A percentile compares a stretch with the other conserved stretches of the same genome.
Evolutionary conservation across 2,888 invertebrate species (phyloP).

Genomic region (Cephus runcator): DNA sequence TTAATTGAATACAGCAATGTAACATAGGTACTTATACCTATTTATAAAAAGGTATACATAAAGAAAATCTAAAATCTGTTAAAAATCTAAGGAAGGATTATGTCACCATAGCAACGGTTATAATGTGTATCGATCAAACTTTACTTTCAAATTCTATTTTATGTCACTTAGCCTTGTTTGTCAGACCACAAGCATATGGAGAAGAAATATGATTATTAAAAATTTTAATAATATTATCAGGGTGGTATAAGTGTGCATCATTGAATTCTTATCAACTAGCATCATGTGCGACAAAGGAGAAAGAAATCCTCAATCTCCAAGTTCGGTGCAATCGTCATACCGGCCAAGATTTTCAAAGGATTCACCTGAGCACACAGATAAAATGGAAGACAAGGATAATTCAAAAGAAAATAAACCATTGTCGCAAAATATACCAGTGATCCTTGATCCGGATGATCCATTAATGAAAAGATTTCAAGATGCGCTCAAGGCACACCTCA

Average conservation of each 20-base stretch:
- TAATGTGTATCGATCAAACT: background rate
- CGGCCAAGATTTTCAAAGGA: background rate
- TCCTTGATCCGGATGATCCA: slow-evolving; percentile 79
- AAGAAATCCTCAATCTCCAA: background rate
- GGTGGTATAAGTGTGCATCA: background rate
- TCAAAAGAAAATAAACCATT: slow-evolving; percentile 1
- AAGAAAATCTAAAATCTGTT: background rate
- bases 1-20: background rate
- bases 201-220: background rate
- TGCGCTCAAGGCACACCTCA: slow-evolving; percentile 74
- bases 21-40: background rate
- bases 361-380: background rate
- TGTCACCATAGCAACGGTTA: background rate
- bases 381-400: background rate
- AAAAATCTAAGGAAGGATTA: background rate
- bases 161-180: background rate
- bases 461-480: slow-evolving; percentile 79
- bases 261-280: background rate
- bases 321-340: background rate
- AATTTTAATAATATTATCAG: background rate
- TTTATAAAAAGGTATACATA: background rate
- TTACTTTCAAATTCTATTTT: background rate
- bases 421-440: slow-evolving; percentile 61
- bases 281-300: background rate
- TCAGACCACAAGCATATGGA: background rate